These are phyloP conservation scores for Psittacula derbiana DNA, from an alignment of 2,797 vertebrate species.

Conservation along the genomic window DNA sequence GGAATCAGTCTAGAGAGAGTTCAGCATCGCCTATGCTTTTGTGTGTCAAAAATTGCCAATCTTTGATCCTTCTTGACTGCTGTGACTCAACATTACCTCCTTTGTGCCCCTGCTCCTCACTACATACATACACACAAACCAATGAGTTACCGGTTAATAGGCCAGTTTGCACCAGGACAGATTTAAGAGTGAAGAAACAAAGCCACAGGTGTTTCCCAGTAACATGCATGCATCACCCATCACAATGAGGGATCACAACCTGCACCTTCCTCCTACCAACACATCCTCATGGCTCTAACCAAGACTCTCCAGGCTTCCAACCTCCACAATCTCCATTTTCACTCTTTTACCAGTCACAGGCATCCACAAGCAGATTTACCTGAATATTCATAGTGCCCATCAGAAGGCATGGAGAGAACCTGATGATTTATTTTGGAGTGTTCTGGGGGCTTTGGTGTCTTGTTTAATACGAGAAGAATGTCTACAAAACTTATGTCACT, in stretches of 20 bases:
- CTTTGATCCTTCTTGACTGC: constrained; percentile 10
- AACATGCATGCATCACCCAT: neutral
- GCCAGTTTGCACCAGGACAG: neutral
- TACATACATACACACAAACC: neutral
- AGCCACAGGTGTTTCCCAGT: neutral
- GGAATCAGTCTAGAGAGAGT: neutral
- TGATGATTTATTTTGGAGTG: accelerated
- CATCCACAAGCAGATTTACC: neutral
- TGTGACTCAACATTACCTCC: neutral
- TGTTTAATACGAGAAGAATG: neutral
- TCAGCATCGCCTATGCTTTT: constrained; percentile 23
- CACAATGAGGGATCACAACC: accelerated
- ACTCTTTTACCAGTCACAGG: neutral
- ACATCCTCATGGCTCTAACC: neutral
- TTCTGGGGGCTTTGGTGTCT: neutral
- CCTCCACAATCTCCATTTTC: neutral
- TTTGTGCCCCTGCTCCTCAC: neutral
- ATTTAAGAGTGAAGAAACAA: neutral
- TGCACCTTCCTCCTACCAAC: neutral
- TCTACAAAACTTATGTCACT: neutral
- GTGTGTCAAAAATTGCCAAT: neutral
- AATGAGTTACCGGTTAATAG: neutral
- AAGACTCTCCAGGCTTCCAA: neutral
- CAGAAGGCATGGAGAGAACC: neutral
- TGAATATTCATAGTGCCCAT: neutral